Base-by-base conservation (phyloP, 2,113 vertebrate species). In the Aphyosemion australe region DNA sequence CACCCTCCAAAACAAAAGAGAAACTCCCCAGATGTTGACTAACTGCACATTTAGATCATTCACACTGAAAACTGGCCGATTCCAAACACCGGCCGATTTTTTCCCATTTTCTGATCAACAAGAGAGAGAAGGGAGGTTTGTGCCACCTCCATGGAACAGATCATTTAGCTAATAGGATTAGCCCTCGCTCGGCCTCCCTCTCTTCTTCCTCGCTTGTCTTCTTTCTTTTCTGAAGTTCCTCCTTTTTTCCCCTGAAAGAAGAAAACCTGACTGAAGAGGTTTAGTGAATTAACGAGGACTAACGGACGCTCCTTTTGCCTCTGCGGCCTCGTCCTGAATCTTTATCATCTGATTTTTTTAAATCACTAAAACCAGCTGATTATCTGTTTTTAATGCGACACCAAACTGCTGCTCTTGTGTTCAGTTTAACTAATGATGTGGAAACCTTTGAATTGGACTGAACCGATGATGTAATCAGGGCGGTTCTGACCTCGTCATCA, bases 141-240 rank as follows among this genome's bases (percentile, higher is more conserved):
- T n/a, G n/a, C n/a, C n/a, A n/a, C n/a, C 61, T 63, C 31, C 43
- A 61, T 84, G 83, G 87, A 90, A 85, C 87, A 85, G 83, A 90
- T 88, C 78, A 74, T 83, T 86, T 82, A 72, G 61, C 74, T 84
- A 88, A 87, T 76, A 65, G 78, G 84, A 88, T 90, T 91, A 90
- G 43, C 54, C 79, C 20, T 46, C 61, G 11, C 73, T 73, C 61
- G 48, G n/a, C 59, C 63, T 65, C 34, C 47, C 61, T 63, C 56
- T 34, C 68, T 18, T 19, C 26, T 39, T 43, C 37, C 48, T 55
- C 55, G 61, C 72, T 56, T 19, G 57, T 72, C 70, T 31, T 66
- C 31, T 50, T 79, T 75, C 66, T 65, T 76, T 63, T 76, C 64
- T 62, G 0, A 12, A 65, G 74, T 70, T 61, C 82, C 69, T 86